Evolutionary conservation across 2,113 vertebrate species (phyloP).

Genomic region (Antechinus stuartii): DNA sequence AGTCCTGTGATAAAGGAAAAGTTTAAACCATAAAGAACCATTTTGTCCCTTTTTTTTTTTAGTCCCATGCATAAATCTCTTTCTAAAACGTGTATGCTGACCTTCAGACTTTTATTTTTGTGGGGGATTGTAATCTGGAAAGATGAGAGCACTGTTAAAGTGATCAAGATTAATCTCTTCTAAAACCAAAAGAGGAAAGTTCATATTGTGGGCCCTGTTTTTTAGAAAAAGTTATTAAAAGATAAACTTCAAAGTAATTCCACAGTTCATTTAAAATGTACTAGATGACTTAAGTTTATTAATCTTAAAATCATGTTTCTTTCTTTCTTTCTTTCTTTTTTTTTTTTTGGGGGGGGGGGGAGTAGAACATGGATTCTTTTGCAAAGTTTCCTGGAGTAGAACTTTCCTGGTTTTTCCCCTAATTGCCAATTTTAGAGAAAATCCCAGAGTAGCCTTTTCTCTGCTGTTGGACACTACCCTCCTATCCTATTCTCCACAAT

Average conservation of each 20-base stretch:
- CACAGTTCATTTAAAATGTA: constrained; percentile 79
- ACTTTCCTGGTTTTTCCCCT: background rate
- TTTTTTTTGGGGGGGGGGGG: background rate
- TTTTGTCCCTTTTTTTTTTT: constrained; percentile 60
- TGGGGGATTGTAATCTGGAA: constrained; percentile 26
- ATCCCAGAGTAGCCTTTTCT: constrained; percentile 42
- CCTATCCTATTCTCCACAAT: constrained; percentile 55
- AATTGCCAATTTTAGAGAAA: constrained; percentile 19
- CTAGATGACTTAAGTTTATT: constrained; percentile 79
- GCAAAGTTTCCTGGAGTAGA: constrained; percentile 60
- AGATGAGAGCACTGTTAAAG: constrained; percentile 31
- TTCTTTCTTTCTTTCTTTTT: background rate
- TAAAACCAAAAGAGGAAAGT: constrained; percentile 39
- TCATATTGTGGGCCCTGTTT: constrained; percentile 51
- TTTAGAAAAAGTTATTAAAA: constrained; percentile 74
- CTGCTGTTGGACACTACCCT: constrained; percentile 53
- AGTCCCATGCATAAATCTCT: constrained; percentile 56
- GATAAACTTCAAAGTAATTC: constrained; percentile 73
- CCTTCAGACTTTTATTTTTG: constrained; percentile 34
- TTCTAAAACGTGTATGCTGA: constrained; percentile 50
- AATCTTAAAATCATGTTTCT: constrained; percentile 79
- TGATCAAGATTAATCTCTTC: background rate
- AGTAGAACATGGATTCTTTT: constrained; percentile 62
- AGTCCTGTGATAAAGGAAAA: constrained; percentile 57
- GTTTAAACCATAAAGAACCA: constrained; percentile 29